Conservation (phyloP, 37 sponge, comb jelly and placozoan species). For the Tethya wilhelma region DNA sequence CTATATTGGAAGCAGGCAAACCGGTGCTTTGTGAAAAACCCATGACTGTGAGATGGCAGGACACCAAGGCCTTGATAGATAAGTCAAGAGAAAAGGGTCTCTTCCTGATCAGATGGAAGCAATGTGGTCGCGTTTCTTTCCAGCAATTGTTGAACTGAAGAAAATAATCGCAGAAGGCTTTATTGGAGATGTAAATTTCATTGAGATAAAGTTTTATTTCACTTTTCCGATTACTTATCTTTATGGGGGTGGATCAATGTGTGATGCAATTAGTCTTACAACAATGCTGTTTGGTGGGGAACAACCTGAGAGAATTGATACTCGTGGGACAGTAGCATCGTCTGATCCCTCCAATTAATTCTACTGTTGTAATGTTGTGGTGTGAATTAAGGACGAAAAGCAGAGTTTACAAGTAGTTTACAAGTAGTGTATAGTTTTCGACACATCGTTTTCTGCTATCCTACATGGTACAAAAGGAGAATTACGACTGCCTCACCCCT, state of each 20-base stretch:
- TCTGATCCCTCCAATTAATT: background rate
- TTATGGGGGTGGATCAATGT: slow-evolving; percentile 73
- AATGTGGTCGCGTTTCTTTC: slow-evolving; percentile 80
- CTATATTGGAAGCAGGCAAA: too few relatives aligned
- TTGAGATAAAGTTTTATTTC: slow-evolving; percentile 58
- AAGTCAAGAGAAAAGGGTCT: slow-evolving; percentile 53
- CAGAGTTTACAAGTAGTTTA: slow-evolving; percentile 45
- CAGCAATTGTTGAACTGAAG: slow-evolving; percentile 54
- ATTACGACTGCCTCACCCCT: slow-evolving; percentile 57
- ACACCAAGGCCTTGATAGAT: slow-evolving; percentile 41
- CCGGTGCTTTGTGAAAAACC: too few relatives aligned
- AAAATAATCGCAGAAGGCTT: slow-evolving; percentile 47
- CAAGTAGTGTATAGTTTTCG: slow-evolving; percentile 20
- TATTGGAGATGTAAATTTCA: slow-evolving; percentile 67
- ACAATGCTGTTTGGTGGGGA: slow-evolving; percentile 62
- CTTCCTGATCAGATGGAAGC: slow-evolving; percentile 86
- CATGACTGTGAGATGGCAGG: slow-evolving; percentile 54
- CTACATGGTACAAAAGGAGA: slow-evolving; percentile 70
- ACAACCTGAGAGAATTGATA: slow-evolving; percentile 51
- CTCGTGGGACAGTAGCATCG: slow-evolving; percentile 11
- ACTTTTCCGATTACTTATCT: slow-evolving; percentile 11
- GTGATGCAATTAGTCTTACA: slow-evolving; percentile 61
- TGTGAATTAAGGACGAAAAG: too few relatives aligned
- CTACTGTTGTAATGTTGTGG: slow-evolving; percentile 23
- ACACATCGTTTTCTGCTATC: slow-evolving; percentile 44